These are phyloP conservation scores for Mythimna loreyi DNA, from an alignment of 2,888 invertebrate genomes.

Conservation along the genomic window DNA sequence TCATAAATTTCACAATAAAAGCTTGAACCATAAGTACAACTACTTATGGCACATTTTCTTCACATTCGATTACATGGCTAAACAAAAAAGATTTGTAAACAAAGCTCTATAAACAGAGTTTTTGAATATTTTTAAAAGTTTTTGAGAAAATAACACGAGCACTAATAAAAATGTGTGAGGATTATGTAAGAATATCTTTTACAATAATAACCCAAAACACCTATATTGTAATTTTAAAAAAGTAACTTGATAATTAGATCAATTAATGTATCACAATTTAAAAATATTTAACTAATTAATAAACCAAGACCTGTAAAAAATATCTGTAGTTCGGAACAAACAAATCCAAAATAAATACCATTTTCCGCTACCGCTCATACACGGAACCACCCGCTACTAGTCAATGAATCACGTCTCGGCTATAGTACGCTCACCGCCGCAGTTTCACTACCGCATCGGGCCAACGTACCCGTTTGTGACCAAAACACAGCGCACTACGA, in stretches of 20 bases:
- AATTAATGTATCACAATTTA: not conserved
- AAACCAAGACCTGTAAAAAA: no score
- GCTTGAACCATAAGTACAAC: not conserved
- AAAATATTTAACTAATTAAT: no score
- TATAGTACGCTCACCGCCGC: conserved; percentile 53
- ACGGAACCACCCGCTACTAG: conserved; percentile 15
- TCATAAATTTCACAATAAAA: not conserved
- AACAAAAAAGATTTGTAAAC: no score
- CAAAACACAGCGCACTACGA: conserved; percentile 19
- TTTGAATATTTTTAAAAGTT: no score
- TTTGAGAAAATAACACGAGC: no score
- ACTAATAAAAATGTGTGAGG: no score
- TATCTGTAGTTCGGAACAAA: no score
- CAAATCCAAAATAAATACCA: no score
- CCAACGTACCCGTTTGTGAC: conserved; percentile 55
- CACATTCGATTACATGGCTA: not conserved
- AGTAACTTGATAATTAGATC: not conserved
- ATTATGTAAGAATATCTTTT: no score
- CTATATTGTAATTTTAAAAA: no score
- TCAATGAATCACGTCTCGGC: conserved; percentile 64
- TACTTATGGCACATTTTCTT: not conserved
- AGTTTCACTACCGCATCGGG: conserved; percentile 66
- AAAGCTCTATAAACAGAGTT: no score
- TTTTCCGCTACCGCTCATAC: conserved; percentile 28
- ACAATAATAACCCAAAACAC: no score